Conservation (phyloP, 2,113 vertebrate genomes). For the Brachypodius melanocephalos region DNA sequence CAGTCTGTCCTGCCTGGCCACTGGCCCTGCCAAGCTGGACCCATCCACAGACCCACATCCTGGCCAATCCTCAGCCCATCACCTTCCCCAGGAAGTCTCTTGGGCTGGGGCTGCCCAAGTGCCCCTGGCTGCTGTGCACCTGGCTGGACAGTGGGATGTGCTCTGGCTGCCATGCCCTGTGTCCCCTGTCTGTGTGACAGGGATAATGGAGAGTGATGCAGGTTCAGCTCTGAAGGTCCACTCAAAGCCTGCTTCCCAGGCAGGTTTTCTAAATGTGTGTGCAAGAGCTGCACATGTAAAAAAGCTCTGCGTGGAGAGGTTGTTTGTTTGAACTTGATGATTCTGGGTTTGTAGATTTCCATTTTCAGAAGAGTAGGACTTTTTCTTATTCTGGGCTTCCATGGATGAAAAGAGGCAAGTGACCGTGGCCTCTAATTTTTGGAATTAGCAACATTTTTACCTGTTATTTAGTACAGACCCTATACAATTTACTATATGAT, state of each 20-base stretch:
- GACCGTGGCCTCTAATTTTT: neutral
- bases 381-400: neutral
- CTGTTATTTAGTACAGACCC: neutral
- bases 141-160: neutral
- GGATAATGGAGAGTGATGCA: neutral
- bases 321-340: neutral
- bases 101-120: neutral
- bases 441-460: neutral
- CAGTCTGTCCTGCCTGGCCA: neutral
- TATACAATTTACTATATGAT: neutral
- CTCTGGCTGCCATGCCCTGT: neutral
- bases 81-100: neutral
- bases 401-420: neutral
- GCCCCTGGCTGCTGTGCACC: fast-evolving
- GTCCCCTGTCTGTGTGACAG: neutral
- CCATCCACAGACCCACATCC: neutral
- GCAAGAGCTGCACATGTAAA: neutral
- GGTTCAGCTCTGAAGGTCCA: neutral
- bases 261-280: neutral
- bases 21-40: neutral
- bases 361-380: neutral
- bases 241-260: neutral
- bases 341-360: neutral
- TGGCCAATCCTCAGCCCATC: neutral
- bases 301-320: neutral